Evolutionary conservation across 2,888 invertebrate species (phyloP), one percentile per base, ranked within the genome.

Genomic region (Chrysolina haemoptera): DNA sequence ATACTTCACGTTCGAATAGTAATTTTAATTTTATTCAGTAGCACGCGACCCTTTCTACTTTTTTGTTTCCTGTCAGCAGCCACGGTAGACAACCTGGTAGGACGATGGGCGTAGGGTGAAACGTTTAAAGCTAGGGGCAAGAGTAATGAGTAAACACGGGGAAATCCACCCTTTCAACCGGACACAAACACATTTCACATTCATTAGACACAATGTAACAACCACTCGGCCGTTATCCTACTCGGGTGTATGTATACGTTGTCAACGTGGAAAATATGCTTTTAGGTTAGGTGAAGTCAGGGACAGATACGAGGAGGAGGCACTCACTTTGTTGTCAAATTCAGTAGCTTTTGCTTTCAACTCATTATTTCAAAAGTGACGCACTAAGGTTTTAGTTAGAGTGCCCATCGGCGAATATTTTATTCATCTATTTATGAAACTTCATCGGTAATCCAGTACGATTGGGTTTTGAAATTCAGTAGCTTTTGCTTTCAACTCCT

Each of bases 161-260:
- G 16, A 46, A 40, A 72, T 73, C 68, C 76, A 81, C 79, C 82
- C 83, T 79, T 79, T 71, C 59, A 18, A 75, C 73, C 66, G 76
- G 68, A 75, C 73, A 72, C 80, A 82, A 83, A 82, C 82, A 82
- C 78, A 81, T 82, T 83, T 83, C 78, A 81, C 82, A 82, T 83
- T 81, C 84, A 83, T 83, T 82, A 82, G 78, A 78, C 70, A 81
- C 79, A 80, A 78, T 82, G 80, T 82, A 83, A 81, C 83, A 82
- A 83, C 82, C 82, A 84, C 83, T 84, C 82, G 65, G 81, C 78
- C 77, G 79, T 79, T 81, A 79, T 78, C 74, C 62, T 77, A 6
- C 71, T 75, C 65, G 76, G 35, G 74, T 72, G 77, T 76, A 75
- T 72, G 77, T 76, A 75, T 55, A 77, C 78, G 74, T 70, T 78